Conservation (phyloP, 2,113 vertebrate genomes). For the Ammospiza nelsoni region DNA sequence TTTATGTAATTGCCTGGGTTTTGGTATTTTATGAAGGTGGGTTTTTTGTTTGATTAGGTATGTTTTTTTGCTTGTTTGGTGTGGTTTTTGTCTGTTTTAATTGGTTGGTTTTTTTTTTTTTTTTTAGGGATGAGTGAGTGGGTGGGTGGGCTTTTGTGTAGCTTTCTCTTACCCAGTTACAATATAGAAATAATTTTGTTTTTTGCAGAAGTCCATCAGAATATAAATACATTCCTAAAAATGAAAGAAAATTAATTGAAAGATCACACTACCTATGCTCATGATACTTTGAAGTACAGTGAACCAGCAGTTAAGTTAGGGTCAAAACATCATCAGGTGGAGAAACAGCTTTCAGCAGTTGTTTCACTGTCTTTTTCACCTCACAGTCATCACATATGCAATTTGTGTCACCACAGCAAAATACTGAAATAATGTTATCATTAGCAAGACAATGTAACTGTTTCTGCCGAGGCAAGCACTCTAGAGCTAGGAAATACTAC, state of each 20-base stretch:
- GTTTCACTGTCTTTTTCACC: background rate
- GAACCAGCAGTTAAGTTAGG: background rate
- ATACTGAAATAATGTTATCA: background rate
- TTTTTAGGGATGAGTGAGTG: background rate
- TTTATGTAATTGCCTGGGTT: background rate
- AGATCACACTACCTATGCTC: background rate
- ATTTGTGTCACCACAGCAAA: background rate
- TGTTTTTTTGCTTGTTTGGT: background rate
- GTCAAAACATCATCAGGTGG: background rate
- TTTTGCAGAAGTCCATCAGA: background rate
- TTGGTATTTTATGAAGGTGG: background rate
- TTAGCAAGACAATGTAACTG: background rate
- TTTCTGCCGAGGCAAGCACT: background rate
- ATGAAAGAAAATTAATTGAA: background rate
- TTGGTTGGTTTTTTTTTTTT: background rate
- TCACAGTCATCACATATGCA: background rate
- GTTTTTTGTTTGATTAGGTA: background rate
- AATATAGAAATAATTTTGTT: background rate
- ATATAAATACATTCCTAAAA: background rate
- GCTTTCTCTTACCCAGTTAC: background rate
- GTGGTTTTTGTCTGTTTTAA: background rate
- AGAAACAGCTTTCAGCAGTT: background rate
- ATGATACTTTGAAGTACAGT: background rate
- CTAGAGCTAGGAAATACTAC: background rate
- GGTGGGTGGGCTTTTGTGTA: background rate